phyloP scores from a whole-genome alignment of 2,113 vertebrate genomes.

The Thinocorus orbignyianus region DNA sequence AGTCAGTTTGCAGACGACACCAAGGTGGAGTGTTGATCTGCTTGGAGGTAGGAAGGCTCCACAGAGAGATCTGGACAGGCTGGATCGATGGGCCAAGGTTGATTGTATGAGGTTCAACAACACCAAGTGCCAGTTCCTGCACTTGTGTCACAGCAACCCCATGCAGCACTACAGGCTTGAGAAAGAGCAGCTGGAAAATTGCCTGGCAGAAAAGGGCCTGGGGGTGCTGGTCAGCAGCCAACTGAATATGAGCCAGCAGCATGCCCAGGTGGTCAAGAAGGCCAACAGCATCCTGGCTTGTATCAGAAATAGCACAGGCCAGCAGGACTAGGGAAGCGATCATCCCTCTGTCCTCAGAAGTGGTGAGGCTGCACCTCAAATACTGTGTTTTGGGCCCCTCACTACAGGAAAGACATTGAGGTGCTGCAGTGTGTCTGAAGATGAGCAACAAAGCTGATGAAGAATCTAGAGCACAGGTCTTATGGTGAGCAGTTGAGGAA shows the following conservation, averaged over 20 bases:
- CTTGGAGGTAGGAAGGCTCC: background rate
- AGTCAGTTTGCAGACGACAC: background rate
- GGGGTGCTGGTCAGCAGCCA: rapidly evolving
- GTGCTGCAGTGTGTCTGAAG: background rate
- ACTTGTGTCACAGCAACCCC: background rate
- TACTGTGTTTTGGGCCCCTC: background rate
- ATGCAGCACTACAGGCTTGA: rapidly evolving
- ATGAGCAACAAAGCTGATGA: background rate
- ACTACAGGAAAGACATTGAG: background rate
- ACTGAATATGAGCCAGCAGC: background rate
- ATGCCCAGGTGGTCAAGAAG: no score
- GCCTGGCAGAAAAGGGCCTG: rapidly evolving
- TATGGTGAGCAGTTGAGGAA: background rate
- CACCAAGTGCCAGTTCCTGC: background rate
- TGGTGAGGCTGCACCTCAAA: background rate
- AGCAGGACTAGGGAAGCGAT: no score
- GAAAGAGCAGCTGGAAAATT: background rate
- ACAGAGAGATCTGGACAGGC: background rate
- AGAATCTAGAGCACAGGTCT: background rate
- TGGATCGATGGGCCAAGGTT: rapidly evolving
- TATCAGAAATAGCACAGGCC: background rate
- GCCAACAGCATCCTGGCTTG: background rate
- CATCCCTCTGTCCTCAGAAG: background rate
- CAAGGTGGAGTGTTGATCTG: background rate
- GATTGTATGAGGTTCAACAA: background rate